Percentiles rank a stretch among this genome's conserved stretches.
phyloP scores from a whole-genome alignment of 2,113 vertebrate genomes.

The Daphoenositta chrysoptera region DNA sequence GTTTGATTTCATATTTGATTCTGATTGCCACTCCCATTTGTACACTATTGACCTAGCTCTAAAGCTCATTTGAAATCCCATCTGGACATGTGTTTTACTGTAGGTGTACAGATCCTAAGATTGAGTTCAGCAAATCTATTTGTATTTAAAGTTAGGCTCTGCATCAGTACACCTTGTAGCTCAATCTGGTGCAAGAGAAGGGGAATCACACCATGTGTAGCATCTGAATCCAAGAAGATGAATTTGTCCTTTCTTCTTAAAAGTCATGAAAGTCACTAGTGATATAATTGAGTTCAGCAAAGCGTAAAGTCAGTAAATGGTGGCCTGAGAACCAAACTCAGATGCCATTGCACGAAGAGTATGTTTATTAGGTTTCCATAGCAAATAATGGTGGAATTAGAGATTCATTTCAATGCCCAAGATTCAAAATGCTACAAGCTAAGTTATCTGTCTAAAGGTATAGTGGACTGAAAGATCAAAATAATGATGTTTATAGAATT shows the following conservation, averaged over 20 bases:
- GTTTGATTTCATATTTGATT: background rate
- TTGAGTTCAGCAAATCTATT: background rate
- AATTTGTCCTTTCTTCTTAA: background rate
- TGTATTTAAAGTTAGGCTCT: background rate
- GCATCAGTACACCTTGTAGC: background rate
- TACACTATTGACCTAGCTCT: background rate
- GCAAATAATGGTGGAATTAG: background rate
- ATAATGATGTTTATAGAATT: background rate
- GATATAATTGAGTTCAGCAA: background rate
- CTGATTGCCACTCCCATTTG: background rate
- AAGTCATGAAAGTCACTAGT: background rate
- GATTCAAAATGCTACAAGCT: background rate
- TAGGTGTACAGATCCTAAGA: background rate
- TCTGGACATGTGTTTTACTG: background rate
- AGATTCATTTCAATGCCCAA: background rate
- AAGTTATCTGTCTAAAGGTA: background rate
- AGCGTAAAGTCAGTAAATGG: background rate
- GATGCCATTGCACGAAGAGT: background rate
- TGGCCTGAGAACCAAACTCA: background rate
- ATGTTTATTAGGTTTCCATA: background rate
- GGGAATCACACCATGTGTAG: fast-evolving
- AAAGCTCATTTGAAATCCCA: background rate
- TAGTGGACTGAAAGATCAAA: background rate
- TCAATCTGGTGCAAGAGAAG: background rate
- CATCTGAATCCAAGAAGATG: background rate